A percentile compares a stretch with the other conserved stretches of the same genome.
These are phyloP conservation scores for Antedon mediterranea DNA, from an alignment of 53 echinoderm and acorn worm species.

Conservation along the genomic window DNA sequence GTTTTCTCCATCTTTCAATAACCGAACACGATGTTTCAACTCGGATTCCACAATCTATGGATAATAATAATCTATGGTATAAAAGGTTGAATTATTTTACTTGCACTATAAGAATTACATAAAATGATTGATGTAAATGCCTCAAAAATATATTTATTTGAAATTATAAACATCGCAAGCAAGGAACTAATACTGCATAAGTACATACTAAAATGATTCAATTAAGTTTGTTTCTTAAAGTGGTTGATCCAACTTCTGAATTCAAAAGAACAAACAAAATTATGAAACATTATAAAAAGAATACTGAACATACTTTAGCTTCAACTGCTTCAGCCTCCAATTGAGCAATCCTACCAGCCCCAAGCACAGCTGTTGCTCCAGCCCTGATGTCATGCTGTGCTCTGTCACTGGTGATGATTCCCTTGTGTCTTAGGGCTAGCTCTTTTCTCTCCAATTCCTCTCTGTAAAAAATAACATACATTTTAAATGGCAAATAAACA, in stretches of 20 bases:
- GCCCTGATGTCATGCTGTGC: slow-evolving; percentile 83
- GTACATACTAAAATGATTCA: too few species aligned
- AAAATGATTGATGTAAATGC: too few species aligned
- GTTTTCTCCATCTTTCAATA: slow-evolving; percentile 28
- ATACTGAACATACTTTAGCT: slow-evolving; percentile 34
- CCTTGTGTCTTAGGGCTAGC: slow-evolving; percentile 61
- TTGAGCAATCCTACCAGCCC: slow-evolving; percentile 77
- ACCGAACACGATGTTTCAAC: slow-evolving; percentile 34
- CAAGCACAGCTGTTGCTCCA: slow-evolving; percentile 79
- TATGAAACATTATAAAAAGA: too few species aligned
- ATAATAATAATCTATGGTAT: too few species aligned
- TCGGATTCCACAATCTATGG: slow-evolving; percentile 42
- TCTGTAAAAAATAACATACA: slow-evolving; percentile 16
- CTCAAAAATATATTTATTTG: background rate
- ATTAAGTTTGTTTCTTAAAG: too few species aligned
- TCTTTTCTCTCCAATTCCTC: slow-evolving; percentile 75
- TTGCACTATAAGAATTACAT: too few species aligned
- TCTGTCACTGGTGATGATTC: slow-evolving; percentile 64
- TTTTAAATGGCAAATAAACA: background rate
- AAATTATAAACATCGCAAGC: background rate
- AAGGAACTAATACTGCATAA: too few species aligned
- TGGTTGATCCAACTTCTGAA: too few species aligned
- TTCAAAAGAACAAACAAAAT: too few species aligned
- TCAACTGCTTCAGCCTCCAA: slow-evolving; percentile 54
- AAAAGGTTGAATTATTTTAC: background rate